Conservation (phyloP, 2,797 vertebrate species). For the Hyperoplus lanceolatus region DNA sequence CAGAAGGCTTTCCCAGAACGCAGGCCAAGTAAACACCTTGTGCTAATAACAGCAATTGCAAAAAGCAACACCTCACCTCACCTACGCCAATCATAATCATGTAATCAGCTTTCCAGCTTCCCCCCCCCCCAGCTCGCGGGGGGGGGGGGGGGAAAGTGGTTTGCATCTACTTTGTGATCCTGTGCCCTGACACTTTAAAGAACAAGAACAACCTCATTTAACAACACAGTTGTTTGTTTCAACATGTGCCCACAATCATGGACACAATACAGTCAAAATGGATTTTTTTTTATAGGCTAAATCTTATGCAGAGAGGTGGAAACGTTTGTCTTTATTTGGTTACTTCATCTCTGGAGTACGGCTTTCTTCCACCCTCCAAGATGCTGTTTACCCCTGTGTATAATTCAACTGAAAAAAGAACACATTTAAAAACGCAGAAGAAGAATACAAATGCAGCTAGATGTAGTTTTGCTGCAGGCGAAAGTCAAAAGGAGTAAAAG, state of each 20-base stretch:
- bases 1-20: conserved; percentile 63
- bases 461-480: conserved; percentile 4
- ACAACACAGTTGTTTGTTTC: not conserved
- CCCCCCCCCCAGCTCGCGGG: too few relatives aligned
- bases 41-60: conserved; percentile 43
- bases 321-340: not conserved
- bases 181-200: not conserved
- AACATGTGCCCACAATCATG: not conserved
- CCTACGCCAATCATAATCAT: conserved; percentile 57
- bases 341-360: not conserved
- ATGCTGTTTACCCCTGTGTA: not conserved
- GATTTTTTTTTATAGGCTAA: not conserved
- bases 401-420: conserved; percentile 8
- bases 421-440: not conserved
- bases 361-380: not conserved
- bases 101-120: conserved; percentile 57
- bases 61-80: conserved; percentile 60
- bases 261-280: not conserved
- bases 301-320: not conserved
- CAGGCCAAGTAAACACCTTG: conserved; percentile 57
- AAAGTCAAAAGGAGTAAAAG: conserved; percentile 29
- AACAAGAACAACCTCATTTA: conserved; percentile 17
- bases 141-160: conserved; percentile 2
- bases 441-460: conserved; percentile 16
- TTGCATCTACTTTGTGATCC: conserved; percentile 36